Percentiles rank a stretch among this genome's conserved stretches.
Conservation (phyloP, 2,797 vertebrate genomes). For the Babyrousa celebensis region DNA sequence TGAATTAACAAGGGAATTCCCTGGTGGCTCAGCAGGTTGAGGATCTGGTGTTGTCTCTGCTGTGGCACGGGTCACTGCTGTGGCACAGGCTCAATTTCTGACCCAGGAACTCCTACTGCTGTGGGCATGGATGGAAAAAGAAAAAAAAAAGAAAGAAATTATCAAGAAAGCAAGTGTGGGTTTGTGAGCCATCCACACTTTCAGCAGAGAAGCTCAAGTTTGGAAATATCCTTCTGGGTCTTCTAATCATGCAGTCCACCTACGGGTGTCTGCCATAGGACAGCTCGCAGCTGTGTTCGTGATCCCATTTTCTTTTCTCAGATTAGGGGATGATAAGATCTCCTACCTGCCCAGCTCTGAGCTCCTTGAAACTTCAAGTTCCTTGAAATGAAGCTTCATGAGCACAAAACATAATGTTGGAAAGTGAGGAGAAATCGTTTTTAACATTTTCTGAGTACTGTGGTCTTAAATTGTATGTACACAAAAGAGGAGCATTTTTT, state of each 20-base stretch:
- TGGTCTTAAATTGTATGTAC: not conserved
- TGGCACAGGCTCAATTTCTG: too few relatives aligned
- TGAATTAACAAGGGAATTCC: not conserved
- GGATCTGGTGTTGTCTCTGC: too few relatives aligned
- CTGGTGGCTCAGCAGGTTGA: too few relatives aligned
- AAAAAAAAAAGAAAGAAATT: not conserved
- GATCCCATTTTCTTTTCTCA: not conserved
- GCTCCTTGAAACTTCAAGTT: conserved; percentile 32
- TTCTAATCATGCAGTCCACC: conserved; percentile 9
- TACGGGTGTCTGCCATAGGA: not conserved
- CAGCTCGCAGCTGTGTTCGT: not conserved
- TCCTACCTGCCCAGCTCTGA: not conserved
- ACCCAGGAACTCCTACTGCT: too few relatives aligned
- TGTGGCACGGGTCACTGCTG: too few relatives aligned
- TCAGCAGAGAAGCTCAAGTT: not conserved
- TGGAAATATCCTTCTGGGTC: not conserved
- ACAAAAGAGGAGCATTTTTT: not conserved
- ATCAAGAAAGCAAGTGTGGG: not conserved
- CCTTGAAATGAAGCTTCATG: not conserved
- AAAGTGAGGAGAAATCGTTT: not conserved
- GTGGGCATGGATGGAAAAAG: too few relatives aligned
- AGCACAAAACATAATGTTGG: not conserved
- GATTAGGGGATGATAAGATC: not conserved
- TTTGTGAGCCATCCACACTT: not conserved
- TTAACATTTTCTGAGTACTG: not conserved